These are phyloP conservation scores for Lycodopsis pacificus DNA, from an alignment of 2,797 vertebrate species.

Conservation along the genomic window DNA sequence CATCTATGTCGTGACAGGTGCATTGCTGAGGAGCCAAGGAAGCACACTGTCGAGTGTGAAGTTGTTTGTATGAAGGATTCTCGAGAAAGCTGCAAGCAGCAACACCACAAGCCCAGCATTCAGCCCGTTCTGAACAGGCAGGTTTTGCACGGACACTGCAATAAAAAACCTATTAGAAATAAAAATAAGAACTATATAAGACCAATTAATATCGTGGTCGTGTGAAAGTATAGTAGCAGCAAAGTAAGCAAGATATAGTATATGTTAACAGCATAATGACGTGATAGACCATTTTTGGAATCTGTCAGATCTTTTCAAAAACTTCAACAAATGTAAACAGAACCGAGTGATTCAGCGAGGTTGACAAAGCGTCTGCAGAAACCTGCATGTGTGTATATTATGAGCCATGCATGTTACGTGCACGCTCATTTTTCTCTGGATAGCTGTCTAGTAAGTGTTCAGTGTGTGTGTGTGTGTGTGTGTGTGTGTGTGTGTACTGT, in stretches of 20 bases:
- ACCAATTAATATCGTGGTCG: neutral
- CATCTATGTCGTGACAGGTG: neutral
- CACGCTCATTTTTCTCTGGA: slow-evolving; percentile 7
- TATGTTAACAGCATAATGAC: neutral
- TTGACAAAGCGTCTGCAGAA: neutral
- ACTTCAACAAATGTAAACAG: neutral
- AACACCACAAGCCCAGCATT: neutral
- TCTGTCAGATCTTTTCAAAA: neutral
- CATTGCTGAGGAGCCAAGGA: neutral
- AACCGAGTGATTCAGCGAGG: neutral
- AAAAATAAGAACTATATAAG: neutral
- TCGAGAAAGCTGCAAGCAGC: neutral
- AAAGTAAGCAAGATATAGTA: neutral
- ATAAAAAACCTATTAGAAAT: neutral
- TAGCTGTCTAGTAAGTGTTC: slow-evolving; percentile 37
- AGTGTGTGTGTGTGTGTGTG: slow-evolving; percentile 35
- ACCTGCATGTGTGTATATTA: slow-evolving; percentile 1
- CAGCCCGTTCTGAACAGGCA: neutral
- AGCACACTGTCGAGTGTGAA: neutral
- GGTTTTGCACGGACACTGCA: neutral
- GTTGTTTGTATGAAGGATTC: neutral
- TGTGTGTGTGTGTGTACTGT: slow-evolving; percentile 44
- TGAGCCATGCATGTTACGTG: neutral
- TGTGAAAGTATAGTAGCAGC: neutral
- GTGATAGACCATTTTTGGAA: neutral